Percentiles rank a stretch among this genome's conserved stretches.
These are phyloP conservation scores for Cyanocitta stelleri DNA, from an alignment of 2,113 vertebrate species.

Conservation along the genomic window DNA sequence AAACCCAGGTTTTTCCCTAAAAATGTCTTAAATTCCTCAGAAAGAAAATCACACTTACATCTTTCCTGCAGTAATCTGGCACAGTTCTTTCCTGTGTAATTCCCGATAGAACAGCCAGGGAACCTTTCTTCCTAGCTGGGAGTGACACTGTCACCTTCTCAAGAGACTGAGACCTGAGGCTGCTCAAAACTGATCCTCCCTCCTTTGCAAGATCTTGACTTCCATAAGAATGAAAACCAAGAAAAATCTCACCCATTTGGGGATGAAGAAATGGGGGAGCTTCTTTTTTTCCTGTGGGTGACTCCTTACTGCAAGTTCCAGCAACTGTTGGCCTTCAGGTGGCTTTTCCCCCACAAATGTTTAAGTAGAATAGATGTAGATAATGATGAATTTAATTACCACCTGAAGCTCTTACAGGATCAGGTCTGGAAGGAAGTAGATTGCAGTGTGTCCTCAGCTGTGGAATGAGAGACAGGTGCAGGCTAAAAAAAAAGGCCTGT, in stretches of 20 bases:
- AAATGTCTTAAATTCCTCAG: background rate
- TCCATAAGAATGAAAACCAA: background rate
- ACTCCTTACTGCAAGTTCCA: background rate
- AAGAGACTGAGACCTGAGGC: background rate
- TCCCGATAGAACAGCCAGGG: background rate
- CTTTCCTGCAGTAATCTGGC: background rate
- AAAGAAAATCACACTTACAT: background rate
- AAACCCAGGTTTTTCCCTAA: background rate
- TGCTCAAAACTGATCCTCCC: background rate
- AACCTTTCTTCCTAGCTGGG: background rate
- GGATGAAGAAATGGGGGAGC: background rate
- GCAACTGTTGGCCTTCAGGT: background rate
- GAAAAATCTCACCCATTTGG: background rate
- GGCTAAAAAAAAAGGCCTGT: background rate
- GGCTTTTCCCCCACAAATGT: background rate
- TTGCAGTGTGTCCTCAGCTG: background rate
- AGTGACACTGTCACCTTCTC: background rate
- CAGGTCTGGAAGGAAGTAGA: background rate
- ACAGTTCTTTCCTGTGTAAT: background rate
- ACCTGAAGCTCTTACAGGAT: background rate
- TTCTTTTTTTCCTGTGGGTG: background rate
- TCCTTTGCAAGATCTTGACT: background rate
- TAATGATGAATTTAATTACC: background rate
- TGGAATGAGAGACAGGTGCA: constrained; percentile 1
- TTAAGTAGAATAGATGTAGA: background rate